phyloP scores from a whole-genome alignment of 2,888 invertebrate species.

The Plagodis dolabraria region DNA sequence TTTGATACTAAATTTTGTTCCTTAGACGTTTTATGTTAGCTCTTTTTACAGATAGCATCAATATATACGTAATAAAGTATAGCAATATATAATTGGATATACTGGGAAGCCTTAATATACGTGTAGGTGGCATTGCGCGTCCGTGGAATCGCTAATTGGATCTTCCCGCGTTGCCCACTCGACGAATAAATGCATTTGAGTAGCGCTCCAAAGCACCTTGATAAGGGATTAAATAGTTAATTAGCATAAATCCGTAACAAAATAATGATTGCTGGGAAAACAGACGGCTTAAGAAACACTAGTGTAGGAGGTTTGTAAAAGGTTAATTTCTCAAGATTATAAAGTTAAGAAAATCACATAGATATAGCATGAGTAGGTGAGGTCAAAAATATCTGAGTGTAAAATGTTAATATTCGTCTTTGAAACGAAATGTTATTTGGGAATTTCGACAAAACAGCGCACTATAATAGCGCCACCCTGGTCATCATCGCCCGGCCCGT shows the following conservation, averaged over 20 bases:
- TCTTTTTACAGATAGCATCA: conserved; percentile 46
- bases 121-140: conserved; percentile 41
- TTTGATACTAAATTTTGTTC: conserved; percentile 76
- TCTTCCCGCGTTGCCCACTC: conserved; percentile 44
- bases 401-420: no score
- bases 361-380: neutral
- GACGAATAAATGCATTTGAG: conserved; percentile 44
- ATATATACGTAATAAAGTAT: conserved; percentile 29
- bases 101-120: conserved; percentile 49
- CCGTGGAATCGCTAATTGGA: conserved; percentile 55
- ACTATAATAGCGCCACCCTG: no score
- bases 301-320: neutral
- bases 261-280: neutral
- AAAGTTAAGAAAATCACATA: neutral
- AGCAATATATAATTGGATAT: conserved; percentile 51
- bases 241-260: conserved; percentile 19
- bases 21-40: conserved; percentile 69
- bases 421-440: no score
- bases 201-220: conserved; percentile 24
- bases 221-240: conserved; percentile 28
- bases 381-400: neutral
- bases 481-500: no score
- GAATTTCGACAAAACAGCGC: no score
- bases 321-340: conserved; percentile 3
- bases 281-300: no score